These are phyloP conservation scores for Melanerpes formicivorus DNA, from an alignment of 2,113 vertebrate species.

Conservation along the genomic window DNA sequence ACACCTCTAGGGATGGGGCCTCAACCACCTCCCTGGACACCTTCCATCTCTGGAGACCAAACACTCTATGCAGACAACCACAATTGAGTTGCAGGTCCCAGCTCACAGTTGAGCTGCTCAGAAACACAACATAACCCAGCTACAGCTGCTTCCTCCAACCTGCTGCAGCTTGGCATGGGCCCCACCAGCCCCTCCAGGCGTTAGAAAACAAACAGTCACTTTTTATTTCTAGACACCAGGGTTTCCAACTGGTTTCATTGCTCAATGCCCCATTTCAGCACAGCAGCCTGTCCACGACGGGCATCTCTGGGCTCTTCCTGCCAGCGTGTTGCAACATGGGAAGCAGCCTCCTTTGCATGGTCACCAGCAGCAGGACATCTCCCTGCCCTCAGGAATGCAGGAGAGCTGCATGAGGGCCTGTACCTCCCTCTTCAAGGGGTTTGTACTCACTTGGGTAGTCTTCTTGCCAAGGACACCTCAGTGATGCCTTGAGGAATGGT, in stretches of 20 bases:
- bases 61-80: background rate
- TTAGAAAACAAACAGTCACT: constrained; percentile 73
- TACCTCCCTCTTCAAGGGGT: background rate
- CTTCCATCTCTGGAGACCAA: background rate
- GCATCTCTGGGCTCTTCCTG: constrained; percentile 35
- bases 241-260: constrained; percentile 62
- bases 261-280: constrained; percentile 57
- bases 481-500: background rate
- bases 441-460: background rate
- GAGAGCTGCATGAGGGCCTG: background rate
- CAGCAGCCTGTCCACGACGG: background rate
- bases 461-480: background rate
- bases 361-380: background rate
- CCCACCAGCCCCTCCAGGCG: constrained; percentile 9
- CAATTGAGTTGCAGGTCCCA: background rate
- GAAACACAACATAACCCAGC: background rate
- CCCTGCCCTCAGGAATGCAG: background rate
- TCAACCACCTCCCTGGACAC: no score
- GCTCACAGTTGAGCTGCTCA: constrained; percentile 59
- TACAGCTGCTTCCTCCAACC: constrained; percentile 74
- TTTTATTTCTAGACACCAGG: constrained; percentile 64
- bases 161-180: background rate
- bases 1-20: no score
- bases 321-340: background rate
- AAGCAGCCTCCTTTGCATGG: background rate